Evolutionary conservation across 2,113 vertebrate genomes (phyloP).

Genomic region (Cololabis saira): DNA sequence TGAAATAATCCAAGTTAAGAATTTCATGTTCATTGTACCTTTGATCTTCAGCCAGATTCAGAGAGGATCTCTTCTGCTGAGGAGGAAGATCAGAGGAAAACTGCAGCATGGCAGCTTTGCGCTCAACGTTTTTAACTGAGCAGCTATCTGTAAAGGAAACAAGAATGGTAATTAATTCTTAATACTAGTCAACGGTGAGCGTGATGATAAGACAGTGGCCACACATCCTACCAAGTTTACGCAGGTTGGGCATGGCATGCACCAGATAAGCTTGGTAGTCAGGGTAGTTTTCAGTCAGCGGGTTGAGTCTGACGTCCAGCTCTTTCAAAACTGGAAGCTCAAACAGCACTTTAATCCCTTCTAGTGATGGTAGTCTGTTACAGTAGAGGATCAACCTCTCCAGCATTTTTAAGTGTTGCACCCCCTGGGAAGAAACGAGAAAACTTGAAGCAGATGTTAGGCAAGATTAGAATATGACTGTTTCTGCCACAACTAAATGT

Average conservation of each 20-base stretch:
- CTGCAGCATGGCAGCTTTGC: conserved; percentile 77
- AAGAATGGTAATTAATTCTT: neutral
- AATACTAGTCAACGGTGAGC: neutral
- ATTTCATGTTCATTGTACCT: conserved; percentile 40
- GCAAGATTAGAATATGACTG: neutral
- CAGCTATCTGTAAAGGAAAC: conserved; percentile 71
- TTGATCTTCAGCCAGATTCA: conserved; percentile 30
- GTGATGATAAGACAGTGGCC: neutral
- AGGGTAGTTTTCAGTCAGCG: conserved; percentile 75
- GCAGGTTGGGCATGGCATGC: conserved; percentile 79
- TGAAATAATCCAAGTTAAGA: no score
- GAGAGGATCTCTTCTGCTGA: conserved; percentile 38
- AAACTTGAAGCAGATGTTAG: neutral
- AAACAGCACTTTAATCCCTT: conserved; percentile 79
- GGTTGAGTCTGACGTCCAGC: conserved; percentile 86
- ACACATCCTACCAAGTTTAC: conserved; percentile 75
- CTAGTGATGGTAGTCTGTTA: conserved; percentile 81
- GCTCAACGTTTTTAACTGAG: conserved; percentile 81
- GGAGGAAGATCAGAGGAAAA: conserved; percentile 73
- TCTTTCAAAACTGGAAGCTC: conserved; percentile 72
- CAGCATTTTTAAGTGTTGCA: conserved; percentile 80
- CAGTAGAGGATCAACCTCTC: conserved; percentile 86
- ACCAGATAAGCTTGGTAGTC: conserved; percentile 82
- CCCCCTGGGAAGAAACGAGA: conserved; percentile 67
- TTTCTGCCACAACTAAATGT: no score